Base-by-base conservation (phyloP, 2,797 vertebrate species). In the Bucorvus abyssinicus region DNA sequence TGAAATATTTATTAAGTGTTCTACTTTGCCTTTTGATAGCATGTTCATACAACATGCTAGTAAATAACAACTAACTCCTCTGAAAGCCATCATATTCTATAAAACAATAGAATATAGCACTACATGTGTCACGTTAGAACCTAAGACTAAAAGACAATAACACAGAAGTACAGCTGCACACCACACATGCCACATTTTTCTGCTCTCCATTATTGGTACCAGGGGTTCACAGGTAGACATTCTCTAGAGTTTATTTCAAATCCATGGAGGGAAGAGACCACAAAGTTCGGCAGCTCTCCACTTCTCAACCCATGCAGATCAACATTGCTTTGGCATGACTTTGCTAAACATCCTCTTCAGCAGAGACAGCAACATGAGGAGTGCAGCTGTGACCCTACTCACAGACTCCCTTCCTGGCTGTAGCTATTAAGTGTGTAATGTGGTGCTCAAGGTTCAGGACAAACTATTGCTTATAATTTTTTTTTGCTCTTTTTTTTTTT, bases 351-450 rank as follows among this genome's bases (percentile, higher is more conserved):
- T 24, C 26, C 34, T 30, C 26, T 38, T 34, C 55, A 52, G 10
- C 53, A 74, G 47, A 75, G n/a, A 49, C 1, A 36, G 24, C 42
- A 74, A 32, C 36, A 18, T 3, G 2, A 52, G 4, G 19, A 10
- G 16, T 49, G 47, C 21, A 19, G 21, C 47, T 47, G 45, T 49
- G 47, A 49, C 47, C 47, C 47, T 49, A 49, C 47, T 49, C 47
- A 49, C 47, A 20, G 20, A 49, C 47, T 49, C 47, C 20, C 47
- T 49, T 49, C 47, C 52, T 22, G 9, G 20, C n/a, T 45, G 45
- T 5, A 9, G 45, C 24, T 73, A 1, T 27, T 7, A 49, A 16
- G 23, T 6, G 3, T 6, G 10, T 15, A 14, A 22, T 4, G 3
- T 30, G n/a, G 20, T 23, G 6, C 59, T 53, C 8, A 9, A 42